Evolutionary conservation across 2,113 vertebrate species (phyloP), one percentile per base, ranked within the genome.

Genomic region (Anguilla japonica): DNA sequence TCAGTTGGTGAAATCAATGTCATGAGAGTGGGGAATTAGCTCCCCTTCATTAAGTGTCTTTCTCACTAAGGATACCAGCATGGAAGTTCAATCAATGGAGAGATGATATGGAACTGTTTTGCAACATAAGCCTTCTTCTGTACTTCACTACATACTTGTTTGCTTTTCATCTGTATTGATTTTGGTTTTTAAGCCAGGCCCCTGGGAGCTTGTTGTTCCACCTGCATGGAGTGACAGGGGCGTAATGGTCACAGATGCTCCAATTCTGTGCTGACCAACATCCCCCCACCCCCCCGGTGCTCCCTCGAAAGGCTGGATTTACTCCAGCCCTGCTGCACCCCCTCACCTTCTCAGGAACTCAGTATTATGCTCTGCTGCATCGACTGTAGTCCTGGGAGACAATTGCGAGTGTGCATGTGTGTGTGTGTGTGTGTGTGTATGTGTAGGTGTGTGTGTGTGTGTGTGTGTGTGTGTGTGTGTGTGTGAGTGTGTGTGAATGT

Each of bases 161-260:
- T 43, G 85, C 79, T 67, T 60, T 86, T 82, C 39, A 86, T 82
- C 85, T 22, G 39, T 82, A 81, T 86, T 82, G 85, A 86, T 86
- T 86, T 81, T 71, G 39, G 79, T 20, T 86, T 63, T n/a, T 63
- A 86, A 67, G 79, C 79, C 79, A 57, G 85, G 34, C 14, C 50
- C 15, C 40, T 9, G 79, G 79, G 78, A 29, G 56, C n/a, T 34
- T 34, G 22, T 75, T n/a, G 71, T 75, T 71, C 9, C 71, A 75
- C 71, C 71, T 75, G 71, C 71, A 34, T 5, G 2, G 71, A 75
- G 71, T n/a, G n/a, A 34, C 26, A 34, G 7, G n/a, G n/a, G 71
- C 29, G n/a, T n/a, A 75, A 75, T 34, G 26, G 11, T 75, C 71
- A 75, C n/a, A 14, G 71, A 75, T 34, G 71, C 71, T 75, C 26